Evolutionary conservation across 1,140 invertebrate genomes (phyloP).

Genomic region (Nymphalis io): DNA sequence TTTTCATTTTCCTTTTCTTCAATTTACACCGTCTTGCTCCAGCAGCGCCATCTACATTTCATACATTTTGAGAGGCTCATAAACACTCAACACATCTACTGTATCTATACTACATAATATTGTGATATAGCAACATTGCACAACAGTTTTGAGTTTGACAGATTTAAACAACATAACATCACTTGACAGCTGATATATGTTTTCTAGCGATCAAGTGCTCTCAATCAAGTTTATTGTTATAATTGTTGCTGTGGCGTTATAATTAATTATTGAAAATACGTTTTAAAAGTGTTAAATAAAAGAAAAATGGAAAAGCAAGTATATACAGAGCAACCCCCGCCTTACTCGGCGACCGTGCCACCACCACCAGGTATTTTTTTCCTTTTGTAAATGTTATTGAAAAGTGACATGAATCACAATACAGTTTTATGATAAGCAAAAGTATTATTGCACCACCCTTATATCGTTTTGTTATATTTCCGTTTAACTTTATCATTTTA

Average conservation of each 20-base stretch:
- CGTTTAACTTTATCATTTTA: not conserved
- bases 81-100: no score
- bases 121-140: no score
- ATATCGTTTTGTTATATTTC: constrained; percentile 3
- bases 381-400: constrained; percentile 26
- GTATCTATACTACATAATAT: no score
- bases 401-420: constrained; percentile 50
- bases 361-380: constrained; percentile 54
- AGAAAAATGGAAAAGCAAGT: constrained; percentile 65
- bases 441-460: constrained; percentile 33
- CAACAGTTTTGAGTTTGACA: not conserved
- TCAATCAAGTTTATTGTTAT: constrained; percentile 3
- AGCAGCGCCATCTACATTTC: no score
- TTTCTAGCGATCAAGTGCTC: constrained; percentile 1
- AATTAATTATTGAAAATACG: not conserved
- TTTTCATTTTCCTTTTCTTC: no score
- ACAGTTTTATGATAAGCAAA: constrained; percentile 38
- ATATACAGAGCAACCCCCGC: constrained; percentile 65
- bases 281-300: constrained; percentile 25
- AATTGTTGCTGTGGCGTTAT: not conserved
- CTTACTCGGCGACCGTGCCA: constrained; percentile 58
- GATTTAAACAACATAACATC: not conserved
- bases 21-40: no score
- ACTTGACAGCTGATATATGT: constrained; percentile 19
- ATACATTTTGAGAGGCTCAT: no score